Percentiles rank a stretch among this genome's conserved stretches.
phyloP scores from a whole-genome alignment of 2,797 vertebrate genomes.

The Perodicticus potto region DNA sequence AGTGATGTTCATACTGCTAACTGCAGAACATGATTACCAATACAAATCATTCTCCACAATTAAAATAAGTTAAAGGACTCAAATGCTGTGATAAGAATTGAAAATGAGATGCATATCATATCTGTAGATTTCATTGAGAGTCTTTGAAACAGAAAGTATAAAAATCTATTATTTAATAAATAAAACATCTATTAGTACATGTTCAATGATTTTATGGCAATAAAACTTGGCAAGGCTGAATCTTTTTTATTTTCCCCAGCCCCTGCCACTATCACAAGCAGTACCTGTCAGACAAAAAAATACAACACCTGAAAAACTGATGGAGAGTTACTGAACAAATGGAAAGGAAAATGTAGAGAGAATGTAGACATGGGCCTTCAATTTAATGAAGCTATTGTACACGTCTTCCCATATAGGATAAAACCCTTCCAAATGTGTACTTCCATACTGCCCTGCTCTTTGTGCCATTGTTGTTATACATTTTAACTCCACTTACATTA shows the following conservation, averaged over 20 bases:
- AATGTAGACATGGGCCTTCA: neutral
- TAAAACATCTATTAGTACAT: conserved; percentile 40
- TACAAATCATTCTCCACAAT: conserved; percentile 61
- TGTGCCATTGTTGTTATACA: neutral
- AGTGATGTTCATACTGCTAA: conserved; percentile 62
- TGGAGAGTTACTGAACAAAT: neutral
- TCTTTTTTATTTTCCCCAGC: neutral
- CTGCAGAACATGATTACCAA: conserved; percentile 65
- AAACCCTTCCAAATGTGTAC: neutral
- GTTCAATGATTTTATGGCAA: conserved; percentile 6
- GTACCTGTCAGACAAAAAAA: neutral
- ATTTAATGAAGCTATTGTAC: neutral
- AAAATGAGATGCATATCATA: conserved; percentile 25
- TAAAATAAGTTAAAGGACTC: conserved; percentile 53
- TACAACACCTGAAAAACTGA: neutral
- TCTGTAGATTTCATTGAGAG: neutral
- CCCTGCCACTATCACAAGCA: neutral
- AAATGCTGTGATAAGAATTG: conserved; percentile 45
- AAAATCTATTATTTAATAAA: neutral
- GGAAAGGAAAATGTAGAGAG: neutral
- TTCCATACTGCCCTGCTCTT: neutral
- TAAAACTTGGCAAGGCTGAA: neutral
- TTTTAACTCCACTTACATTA: conserved; percentile 43
- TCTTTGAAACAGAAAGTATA: neutral
- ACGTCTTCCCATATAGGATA: neutral